A percentile compares a stretch with the other conserved stretches of the same genome.
These are phyloP conservation scores for Trachelus troglodyta DNA, from an alignment of 2,888 invertebrate genomes.

Conservation along the genomic window DNA sequence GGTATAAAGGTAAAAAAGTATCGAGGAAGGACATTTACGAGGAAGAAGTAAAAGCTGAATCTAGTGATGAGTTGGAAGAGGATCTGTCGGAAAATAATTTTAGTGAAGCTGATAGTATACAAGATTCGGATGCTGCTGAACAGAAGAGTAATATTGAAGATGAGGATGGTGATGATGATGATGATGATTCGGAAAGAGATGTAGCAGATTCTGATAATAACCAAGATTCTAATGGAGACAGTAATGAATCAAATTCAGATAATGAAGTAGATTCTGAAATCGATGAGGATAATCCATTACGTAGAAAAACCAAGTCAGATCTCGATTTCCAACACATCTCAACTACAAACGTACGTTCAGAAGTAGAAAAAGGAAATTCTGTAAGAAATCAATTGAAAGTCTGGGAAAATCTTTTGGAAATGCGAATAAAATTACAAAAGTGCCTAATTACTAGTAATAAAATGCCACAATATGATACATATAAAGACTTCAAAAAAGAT, in stretches of 20 bases:
- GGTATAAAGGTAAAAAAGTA: conserved; percentile 79
- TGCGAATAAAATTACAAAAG: conserved; percentile 89
- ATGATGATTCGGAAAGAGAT: conserved; percentile 23
- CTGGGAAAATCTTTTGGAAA: conserved; percentile 89
- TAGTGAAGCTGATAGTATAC: conserved; percentile 27
- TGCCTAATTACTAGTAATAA: conserved; percentile 80
- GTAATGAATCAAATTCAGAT: conserved; percentile 49
- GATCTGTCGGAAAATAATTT: conserved; percentile 41
- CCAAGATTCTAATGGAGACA: conserved; percentile 34
- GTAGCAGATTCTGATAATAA: conserved; percentile 24
- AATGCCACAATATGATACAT: conserved; percentile 76
- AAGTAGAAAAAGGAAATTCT: conserved; percentile 75
- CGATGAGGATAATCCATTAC: conserved; percentile 63
- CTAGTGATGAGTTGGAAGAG: conserved; percentile 54
- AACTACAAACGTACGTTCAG: conserved; percentile 69
- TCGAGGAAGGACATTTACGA: conserved; percentile 70
- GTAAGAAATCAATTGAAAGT: conserved; percentile 78
- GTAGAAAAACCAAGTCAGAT: conserved; percentile 51
- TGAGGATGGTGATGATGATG: conserved; percentile 28
- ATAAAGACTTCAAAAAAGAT: conserved; percentile 67
- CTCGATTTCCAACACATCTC: conserved; percentile 71
- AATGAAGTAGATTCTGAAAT: conserved; percentile 49
- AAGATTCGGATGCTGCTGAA: conserved; percentile 37
- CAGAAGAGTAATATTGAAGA: conserved; percentile 30
- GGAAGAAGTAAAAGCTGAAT: conserved; percentile 42